A percentile compares a stretch with the other conserved stretches of the same genome.
Conservation (phyloP, 2,797 vertebrate species). For the Anomalospiza imberbis region DNA sequence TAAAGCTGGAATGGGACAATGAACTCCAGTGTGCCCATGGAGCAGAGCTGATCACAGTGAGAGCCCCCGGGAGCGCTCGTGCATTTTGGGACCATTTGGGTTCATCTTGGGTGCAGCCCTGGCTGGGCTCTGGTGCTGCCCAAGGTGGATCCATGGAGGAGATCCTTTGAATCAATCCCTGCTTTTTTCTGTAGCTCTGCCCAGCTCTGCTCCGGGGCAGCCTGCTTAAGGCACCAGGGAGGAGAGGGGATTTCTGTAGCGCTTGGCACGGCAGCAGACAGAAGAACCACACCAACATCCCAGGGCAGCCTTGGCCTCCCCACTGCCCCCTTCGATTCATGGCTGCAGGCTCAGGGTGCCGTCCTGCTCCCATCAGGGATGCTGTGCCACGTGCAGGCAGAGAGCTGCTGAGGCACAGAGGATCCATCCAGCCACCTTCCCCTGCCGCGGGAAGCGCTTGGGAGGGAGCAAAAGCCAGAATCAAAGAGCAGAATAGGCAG, state of each 20-base stretch:
- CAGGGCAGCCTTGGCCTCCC: constrained; percentile 53
- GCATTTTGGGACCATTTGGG: background rate
- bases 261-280: constrained; percentile 15
- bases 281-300: constrained; percentile 33
- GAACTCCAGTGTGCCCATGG: background rate
- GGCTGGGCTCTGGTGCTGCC: background rate
- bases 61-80: too few relatives aligned
- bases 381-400: constrained; percentile 35
- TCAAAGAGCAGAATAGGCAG: constrained; percentile 60
- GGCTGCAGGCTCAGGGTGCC: background rate
- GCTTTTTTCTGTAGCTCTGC: fast-evolving
- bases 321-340: background rate
- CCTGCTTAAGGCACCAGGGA: background rate
- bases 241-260: background rate
- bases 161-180: background rate
- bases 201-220: background rate
- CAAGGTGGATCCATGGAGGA: background rate
- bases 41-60: too few relatives aligned
- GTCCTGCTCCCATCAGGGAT: constrained; percentile 30
- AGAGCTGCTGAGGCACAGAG: background rate
- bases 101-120: background rate
- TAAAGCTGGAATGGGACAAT: background rate
- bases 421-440: background rate
- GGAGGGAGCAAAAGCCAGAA: constrained; percentile 35
- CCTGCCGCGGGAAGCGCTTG: background rate